A percentile compares a stretch with the other conserved stretches of the same genome.
These are phyloP conservation scores for Patella caerulea DNA, from an alignment of 2,888 invertebrate species.

Conservation along the genomic window DNA sequence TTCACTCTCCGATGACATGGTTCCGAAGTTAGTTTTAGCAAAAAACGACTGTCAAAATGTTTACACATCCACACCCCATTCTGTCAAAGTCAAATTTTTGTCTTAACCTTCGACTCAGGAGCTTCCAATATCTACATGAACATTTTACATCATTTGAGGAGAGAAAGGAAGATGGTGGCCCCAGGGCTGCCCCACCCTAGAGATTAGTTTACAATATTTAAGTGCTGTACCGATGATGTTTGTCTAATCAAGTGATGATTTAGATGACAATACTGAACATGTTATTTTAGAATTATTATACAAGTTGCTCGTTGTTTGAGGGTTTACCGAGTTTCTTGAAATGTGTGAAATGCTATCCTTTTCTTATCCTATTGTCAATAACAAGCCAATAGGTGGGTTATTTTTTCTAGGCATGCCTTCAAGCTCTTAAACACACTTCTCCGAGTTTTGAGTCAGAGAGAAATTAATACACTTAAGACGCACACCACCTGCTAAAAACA, in stretches of 20 bases:
- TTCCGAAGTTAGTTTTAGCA: no score
- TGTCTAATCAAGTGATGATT: background rate
- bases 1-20: no score
- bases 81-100: background rate
- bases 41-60: background rate
- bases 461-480: no score
- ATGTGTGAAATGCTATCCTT: background rate
- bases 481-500: no score
- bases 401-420: constrained; percentile 6
- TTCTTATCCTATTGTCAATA: constrained; percentile 12
- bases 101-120: background rate
- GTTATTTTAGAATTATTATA: constrained; percentile 5
- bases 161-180: background rate
- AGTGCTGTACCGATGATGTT: background rate
- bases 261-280: background rate
- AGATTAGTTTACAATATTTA: background rate
- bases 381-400: background rate
- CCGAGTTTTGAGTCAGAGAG: no score
- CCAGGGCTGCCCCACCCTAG: background rate
- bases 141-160: background rate
- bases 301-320: background rate
- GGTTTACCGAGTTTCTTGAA: background rate
- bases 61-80: background rate
- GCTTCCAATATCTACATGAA: background rate
- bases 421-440: background rate